These are phyloP conservation scores for Psix sp. DNA, from an alignment of 1,140 invertebrate species.

Conservation along the genomic window DNA sequence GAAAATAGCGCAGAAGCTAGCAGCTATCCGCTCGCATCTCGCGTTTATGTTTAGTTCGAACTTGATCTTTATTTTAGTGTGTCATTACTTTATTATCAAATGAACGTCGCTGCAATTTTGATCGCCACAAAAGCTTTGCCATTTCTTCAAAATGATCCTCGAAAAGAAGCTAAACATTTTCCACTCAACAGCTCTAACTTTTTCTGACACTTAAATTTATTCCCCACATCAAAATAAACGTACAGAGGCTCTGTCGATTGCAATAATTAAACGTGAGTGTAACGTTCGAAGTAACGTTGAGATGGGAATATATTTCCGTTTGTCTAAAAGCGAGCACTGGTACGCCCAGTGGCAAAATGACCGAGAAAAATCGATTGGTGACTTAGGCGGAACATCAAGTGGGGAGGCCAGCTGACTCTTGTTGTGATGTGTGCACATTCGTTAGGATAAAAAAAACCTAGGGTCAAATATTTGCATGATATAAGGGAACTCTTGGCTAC, in stretches of 20 bases:
- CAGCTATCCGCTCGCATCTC: constrained; percentile 37
- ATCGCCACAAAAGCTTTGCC: too few relatives aligned
- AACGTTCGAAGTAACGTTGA: too few relatives aligned
- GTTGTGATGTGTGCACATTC: constrained; percentile 27
- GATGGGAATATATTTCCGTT: constrained; percentile 30
- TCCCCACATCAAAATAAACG: too few relatives aligned
- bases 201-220: too few relatives aligned
- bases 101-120: too few relatives aligned
- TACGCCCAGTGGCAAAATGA: constrained; percentile 42
- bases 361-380: constrained; percentile 53
- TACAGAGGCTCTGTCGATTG: too few relatives aligned
- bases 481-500: constrained; percentile 34
- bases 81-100: constrained; percentile 49
- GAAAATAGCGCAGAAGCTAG: constrained; percentile 56
- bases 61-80: constrained; percentile 60
- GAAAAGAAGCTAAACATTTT: too few relatives aligned
- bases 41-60: constrained; percentile 60
- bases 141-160: too few relatives aligned
- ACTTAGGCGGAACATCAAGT: constrained; percentile 40
- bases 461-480: constrained; percentile 44
- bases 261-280: too few relatives aligned
- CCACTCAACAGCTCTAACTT: too few relatives aligned
- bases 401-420: constrained; percentile 47
- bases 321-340: constrained; percentile 38
- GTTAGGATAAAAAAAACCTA: constrained; percentile 43